Percentiles rank a stretch among this genome's conserved stretches.
phyloP scores from a whole-genome alignment of 92 coral and sea anemone genomes.

The Epizoanthus scotinus region DNA sequence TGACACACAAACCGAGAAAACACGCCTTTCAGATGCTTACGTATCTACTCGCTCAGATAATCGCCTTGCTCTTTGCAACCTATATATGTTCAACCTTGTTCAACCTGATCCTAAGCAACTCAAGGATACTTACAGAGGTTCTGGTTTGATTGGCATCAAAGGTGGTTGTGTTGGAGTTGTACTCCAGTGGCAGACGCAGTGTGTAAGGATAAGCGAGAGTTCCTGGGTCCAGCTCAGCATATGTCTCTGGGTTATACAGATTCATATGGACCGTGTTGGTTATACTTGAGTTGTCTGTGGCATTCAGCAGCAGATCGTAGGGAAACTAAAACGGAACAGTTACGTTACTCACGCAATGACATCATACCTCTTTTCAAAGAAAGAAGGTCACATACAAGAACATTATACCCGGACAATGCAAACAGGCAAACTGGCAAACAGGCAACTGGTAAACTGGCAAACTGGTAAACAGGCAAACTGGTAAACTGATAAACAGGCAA shows the following conservation, averaged over 20 bases:
- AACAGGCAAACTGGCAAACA: neutral
- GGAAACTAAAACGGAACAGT: conserved; percentile 46
- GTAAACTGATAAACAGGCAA: too few species aligned
- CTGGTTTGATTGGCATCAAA: conserved; percentile 48
- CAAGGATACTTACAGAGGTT: conserved; percentile 5
- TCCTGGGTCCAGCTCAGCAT: conserved; percentile 52
- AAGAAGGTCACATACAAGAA: neutral
- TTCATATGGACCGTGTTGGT: conserved; percentile 71
- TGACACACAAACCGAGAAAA: too few species aligned
- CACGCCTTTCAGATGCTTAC: too few species aligned
- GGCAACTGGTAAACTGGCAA: too few species aligned
- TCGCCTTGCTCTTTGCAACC: too few species aligned
- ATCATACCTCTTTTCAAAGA: neutral
- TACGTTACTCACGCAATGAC: neutral
- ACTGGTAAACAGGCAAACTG: too few species aligned
- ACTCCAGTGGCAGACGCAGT: conserved; percentile 62
- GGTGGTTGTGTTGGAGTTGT: conserved; percentile 37
- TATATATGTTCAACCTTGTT: too few species aligned
- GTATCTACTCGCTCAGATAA: neutral
- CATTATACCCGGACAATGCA: neutral
- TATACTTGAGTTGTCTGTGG: conserved; percentile 53
- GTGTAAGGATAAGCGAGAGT: conserved; percentile 51
- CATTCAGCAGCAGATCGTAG: conserved; percentile 55
- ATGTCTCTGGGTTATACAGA: conserved; percentile 79
- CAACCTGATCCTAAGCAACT: neutral